phyloP scores from a whole-genome alignment of 2,888 invertebrate species.

The Drosophila austrosaltans region DNA sequence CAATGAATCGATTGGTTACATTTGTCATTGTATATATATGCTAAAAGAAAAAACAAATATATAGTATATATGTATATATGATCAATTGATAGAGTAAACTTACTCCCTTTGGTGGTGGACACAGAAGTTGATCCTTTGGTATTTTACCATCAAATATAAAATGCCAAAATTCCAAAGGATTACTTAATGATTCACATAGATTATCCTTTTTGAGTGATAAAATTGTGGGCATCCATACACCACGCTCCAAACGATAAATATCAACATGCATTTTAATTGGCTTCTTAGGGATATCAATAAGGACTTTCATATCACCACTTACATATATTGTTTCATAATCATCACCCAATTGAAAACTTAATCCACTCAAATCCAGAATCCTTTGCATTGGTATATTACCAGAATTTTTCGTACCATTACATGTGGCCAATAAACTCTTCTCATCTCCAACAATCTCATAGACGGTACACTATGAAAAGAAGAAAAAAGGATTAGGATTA shows the following conservation, averaged over 20 bases:
- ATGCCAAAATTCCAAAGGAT: conserved; percentile 53
- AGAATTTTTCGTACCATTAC: conserved; percentile 25
- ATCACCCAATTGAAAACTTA: conserved; percentile 21
- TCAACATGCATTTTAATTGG: conserved; percentile 38
- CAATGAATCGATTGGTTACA: conserved; percentile 42
- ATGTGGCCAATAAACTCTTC: conserved; percentile 26
- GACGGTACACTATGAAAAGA: conserved; percentile 20
- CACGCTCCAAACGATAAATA: conserved; percentile 37
- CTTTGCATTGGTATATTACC: conserved; percentile 30
- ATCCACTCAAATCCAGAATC: conserved; percentile 35
- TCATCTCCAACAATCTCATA: conserved; percentile 51
- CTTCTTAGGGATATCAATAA: conserved; percentile 4
- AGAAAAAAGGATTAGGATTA: neutral
- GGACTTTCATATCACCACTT: conserved; percentile 43
- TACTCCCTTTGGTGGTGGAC: conserved; percentile 56
- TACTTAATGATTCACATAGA: conserved; percentile 40
- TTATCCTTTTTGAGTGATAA: conserved; percentile 39
- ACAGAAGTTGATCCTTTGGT: conserved; percentile 26
- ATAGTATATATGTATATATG: neutral
- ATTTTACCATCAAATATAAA: conserved; percentile 16
- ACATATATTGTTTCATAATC: conserved; percentile 44
- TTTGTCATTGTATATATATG: conserved; percentile 41
- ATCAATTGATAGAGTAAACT: conserved; percentile 22
- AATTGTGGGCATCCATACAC: conserved; percentile 44
- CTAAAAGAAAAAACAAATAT: conserved; percentile 29